A percentile compares a stretch with the other conserved stretches of the same genome.
Evolutionary conservation across 2,888 invertebrate species (phyloP).

Genomic region (Campoletis raptor): DNA sequence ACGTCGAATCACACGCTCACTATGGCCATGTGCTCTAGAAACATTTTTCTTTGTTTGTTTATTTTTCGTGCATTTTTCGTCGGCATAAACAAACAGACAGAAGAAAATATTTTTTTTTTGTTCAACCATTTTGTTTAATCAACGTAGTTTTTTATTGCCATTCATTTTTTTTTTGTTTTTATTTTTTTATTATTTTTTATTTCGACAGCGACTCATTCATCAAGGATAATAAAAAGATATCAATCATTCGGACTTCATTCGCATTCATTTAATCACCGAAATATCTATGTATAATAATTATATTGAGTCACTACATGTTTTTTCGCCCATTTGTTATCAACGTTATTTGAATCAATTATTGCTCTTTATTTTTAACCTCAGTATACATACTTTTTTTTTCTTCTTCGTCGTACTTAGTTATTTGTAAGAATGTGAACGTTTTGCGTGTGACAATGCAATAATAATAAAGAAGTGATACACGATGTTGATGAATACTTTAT

Average conservation of each 20-base stretch:
- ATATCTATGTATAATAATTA: conserved; percentile 20
- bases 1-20: neutral
- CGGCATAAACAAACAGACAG: neutral
- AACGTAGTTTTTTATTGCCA: conserved; percentile 18
- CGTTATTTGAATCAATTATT: neutral
- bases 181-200: neutral
- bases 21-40: neutral
- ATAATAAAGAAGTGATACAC: conserved; percentile 58
- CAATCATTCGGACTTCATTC: conserved; percentile 5
- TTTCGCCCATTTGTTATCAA: conserved; percentile 27
- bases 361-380: conserved; percentile 20
- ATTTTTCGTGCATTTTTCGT: neutral
- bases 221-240: neutral
- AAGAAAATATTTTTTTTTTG: neutral
- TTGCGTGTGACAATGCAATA: conserved; percentile 54
- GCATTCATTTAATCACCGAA: neutral
- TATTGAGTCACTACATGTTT: neutral
- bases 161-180: neutral
- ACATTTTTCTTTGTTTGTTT: conserved; percentile 10
- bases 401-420: conserved; percentile 35
- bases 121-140: neutral
- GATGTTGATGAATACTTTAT: conserved; percentile 10
- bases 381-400: neutral
- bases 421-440: conserved; percentile 43
- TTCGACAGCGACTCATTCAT: neutral